A percentile compares a stretch with the other conserved stretches of the same genome.
These are phyloP conservation scores for Anoplolepis gracilipes DNA, from an alignment of 1,140 invertebrate species.

Conservation along the genomic window DNA sequence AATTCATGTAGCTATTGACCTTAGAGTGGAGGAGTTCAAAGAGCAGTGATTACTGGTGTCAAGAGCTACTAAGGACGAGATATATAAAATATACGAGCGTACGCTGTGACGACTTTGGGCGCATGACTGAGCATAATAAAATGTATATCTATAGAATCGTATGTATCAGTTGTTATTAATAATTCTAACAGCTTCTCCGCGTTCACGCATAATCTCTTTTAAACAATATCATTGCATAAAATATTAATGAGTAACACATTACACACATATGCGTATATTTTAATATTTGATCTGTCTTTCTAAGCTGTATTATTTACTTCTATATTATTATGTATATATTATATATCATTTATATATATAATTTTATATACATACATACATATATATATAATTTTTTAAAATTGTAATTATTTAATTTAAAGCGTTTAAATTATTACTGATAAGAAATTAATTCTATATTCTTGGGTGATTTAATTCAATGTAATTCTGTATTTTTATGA, in stretches of 20 bases:
- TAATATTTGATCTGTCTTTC: neutral
- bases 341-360: too few relatives aligned
- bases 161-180: slow-evolving; percentile 12
- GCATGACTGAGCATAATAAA: slow-evolving; percentile 67
- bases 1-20: slow-evolving; percentile 71
- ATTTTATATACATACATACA: too few relatives aligned
- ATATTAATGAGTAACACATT: slow-evolving; percentile 14
- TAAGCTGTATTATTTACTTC: neutral
- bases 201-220: neutral
- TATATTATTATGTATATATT: neutral
- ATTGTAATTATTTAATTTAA: too few relatives aligned
- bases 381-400: neutral
- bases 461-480: neutral
- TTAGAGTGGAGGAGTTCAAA: slow-evolving; percentile 64
- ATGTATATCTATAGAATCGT: slow-evolving; percentile 40
- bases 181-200: slow-evolving; percentile 30
- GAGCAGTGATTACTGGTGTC: slow-evolving; percentile 67
- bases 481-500: neutral
- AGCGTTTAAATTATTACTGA: neutral
- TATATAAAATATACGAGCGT: slow-evolving; percentile 57
- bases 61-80: slow-evolving; percentile 59
- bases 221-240: neutral
- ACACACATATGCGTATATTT: neutral
- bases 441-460: neutral
- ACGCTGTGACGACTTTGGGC: neutral